Evolutionary conservation across 2,113 vertebrate genomes (phyloP).

Genomic region (Alectura lathami): DNA sequence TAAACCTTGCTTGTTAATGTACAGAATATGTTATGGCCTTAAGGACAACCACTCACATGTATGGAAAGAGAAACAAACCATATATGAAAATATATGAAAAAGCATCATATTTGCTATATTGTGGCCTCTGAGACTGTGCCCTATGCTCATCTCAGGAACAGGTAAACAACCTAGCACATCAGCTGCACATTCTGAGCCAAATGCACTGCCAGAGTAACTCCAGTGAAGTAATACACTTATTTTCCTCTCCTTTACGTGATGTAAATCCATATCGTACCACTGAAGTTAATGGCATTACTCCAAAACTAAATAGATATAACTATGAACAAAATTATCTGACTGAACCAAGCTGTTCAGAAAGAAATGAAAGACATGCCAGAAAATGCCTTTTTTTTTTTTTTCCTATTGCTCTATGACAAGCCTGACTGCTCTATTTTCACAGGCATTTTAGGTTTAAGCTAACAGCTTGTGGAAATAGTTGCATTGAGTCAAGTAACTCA

Average conservation of each 20-base stretch:
- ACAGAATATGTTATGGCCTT: not conserved
- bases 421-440: conserved; percentile 2
- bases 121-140: not conserved
- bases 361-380: conserved; percentile 46
- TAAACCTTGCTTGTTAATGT: not conserved
- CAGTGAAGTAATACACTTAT: not conserved
- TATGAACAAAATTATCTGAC: conserved; percentile 56
- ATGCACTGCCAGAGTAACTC: not conserved
- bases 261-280: conserved; percentile 26
- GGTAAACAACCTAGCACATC: not conserved
- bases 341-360: conserved; percentile 48
- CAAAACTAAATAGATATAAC: conserved; percentile 51
- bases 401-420: conserved; percentile 23
- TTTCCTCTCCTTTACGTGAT: conserved; percentile 29
- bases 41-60: not conserved
- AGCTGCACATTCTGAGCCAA: not conserved
- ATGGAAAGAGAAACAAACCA: not conserved
- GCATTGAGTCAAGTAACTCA: not conserved
- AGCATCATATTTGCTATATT: not conserved
- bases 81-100: not conserved
- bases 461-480: conserved; percentile 6
- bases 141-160: not conserved
- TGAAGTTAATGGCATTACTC: conserved; percentile 20
- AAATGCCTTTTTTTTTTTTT: conserved; percentile 20
- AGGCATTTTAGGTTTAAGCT: not conserved